These are phyloP conservation scores for Nibea albiflora DNA, from an alignment of 2,113 vertebrate genomes.

Conservation along the genomic window DNA sequence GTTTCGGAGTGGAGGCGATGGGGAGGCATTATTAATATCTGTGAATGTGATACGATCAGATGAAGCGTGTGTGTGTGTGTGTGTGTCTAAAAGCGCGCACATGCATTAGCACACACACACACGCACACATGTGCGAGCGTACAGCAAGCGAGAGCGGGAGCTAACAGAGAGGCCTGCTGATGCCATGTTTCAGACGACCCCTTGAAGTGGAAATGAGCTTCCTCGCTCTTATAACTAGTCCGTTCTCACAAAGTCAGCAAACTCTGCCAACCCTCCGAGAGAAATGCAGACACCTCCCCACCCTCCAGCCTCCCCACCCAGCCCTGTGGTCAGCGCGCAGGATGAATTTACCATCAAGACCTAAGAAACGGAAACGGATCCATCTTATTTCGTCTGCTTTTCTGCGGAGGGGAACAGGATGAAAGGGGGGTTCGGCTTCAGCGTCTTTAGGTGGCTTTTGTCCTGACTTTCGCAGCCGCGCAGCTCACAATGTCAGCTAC, in stretches of 20 bases:
- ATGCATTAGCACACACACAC: neutral
- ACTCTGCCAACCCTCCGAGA: conserved; percentile 61
- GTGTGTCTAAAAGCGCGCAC: neutral
- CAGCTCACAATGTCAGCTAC: conserved; percentile 4
- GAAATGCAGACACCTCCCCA: conserved; percentile 50
- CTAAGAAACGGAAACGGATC: conserved; percentile 38
- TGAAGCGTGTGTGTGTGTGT: conserved; percentile 46
- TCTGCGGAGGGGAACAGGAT: neutral
- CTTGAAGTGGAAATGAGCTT: conserved; percentile 86
- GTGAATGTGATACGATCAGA: conserved; percentile 59
- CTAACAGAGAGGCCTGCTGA: conserved; percentile 80
- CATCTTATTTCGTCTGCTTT: conserved; percentile 45
- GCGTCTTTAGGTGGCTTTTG: conserved; percentile 32
- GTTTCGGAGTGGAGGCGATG: conserved; percentile 58
- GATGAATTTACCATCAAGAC: conserved; percentile 54
- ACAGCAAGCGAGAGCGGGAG: conserved; percentile 16
- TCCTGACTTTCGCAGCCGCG: conserved; percentile 28
- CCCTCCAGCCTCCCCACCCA: conserved; percentile 15
- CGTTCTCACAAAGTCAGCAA: conserved; percentile 83
- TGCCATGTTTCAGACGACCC: conserved; percentile 81
- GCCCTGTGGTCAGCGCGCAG: conserved; percentile 72
- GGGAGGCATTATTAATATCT: conserved; percentile 55
- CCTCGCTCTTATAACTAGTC: conserved; percentile 75
- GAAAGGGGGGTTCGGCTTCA: neutral
- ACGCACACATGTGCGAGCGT: neutral